Percentiles rank a stretch among this genome's conserved stretches.
phyloP scores from a whole-genome alignment of 2,797 vertebrate genomes.

The Spea hammondii region DNA sequence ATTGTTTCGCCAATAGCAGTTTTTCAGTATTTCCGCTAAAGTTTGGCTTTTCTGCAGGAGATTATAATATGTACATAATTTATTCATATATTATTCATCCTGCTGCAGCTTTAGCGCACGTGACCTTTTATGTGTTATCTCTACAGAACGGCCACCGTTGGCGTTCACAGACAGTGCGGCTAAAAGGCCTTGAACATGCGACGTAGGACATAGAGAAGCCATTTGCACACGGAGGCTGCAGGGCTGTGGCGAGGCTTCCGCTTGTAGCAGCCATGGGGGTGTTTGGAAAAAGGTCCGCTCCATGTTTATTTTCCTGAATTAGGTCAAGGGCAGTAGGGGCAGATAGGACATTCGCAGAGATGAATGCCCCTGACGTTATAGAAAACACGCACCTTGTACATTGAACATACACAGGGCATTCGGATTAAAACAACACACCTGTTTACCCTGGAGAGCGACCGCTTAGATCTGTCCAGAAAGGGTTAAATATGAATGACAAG shows the following conservation, averaged over 20 bases:
- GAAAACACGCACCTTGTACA: conserved; percentile 3
- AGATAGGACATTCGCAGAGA: not conserved
- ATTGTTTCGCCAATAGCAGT: too few species aligned
- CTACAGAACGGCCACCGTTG: not conserved
- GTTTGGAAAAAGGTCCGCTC: not conserved
- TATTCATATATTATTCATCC: too few species aligned
- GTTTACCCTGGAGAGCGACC: not conserved
- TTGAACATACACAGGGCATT: not conserved
- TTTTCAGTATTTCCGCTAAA: too few species aligned
- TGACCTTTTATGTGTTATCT: too few species aligned
- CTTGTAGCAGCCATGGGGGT: not conserved
- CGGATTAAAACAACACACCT: not conserved
- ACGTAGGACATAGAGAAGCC: not conserved
- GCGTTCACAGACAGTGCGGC: not conserved
- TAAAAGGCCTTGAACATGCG: conserved; percentile 10
- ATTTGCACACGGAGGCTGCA: conserved; percentile 18
- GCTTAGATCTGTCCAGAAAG: not conserved
- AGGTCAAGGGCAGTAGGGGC: not conserved
- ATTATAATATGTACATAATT: too few species aligned
- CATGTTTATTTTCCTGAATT: not conserved
- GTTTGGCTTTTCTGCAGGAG: too few species aligned
- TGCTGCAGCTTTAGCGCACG: too few species aligned
- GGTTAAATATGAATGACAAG: too few species aligned
- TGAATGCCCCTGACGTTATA: not conserved
- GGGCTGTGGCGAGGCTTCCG: not conserved